Percentiles rank a stretch among this genome's conserved stretches.
Evolutionary conservation across 2,113 vertebrate species (phyloP).

Genomic region (Strix aluco): DNA sequence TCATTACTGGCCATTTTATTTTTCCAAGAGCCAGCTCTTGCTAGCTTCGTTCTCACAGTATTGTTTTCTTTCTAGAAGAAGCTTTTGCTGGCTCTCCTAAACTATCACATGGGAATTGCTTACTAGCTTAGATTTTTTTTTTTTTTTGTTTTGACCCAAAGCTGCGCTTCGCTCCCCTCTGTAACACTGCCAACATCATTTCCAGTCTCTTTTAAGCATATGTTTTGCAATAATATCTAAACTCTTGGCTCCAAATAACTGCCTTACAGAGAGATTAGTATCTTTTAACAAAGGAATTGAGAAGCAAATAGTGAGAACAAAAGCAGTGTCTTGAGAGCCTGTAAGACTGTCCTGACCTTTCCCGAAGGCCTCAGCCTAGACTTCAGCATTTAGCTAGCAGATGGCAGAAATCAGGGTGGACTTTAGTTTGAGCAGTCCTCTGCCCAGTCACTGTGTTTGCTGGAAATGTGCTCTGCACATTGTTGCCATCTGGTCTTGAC

Average conservation of each 20-base stretch:
- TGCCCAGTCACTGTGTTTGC: neutral
- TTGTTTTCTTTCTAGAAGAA: slow-evolving; percentile 64
- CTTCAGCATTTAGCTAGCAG: neutral
- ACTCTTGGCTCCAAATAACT: slow-evolving; percentile 41
- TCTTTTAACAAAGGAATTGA: slow-evolving; percentile 21
- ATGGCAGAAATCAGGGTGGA: neutral
- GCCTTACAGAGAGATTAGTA: slow-evolving; percentile 30
- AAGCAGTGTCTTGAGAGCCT: neutral
- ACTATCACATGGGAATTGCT: slow-evolving; percentile 54
- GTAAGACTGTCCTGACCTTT: slow-evolving; percentile 24
- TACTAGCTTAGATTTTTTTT: slow-evolving; percentile 46
- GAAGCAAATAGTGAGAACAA: slow-evolving; percentile 45
- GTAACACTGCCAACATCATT: slow-evolving; percentile 54
- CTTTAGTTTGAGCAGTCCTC: neutral
- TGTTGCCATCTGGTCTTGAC: slow-evolving; percentile 45
- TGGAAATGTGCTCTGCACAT: neutral
- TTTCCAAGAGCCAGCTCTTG: slow-evolving; percentile 38
- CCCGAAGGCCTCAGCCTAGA: slow-evolving; percentile 14
- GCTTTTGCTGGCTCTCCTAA: slow-evolving; percentile 46
- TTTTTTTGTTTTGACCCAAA: slow-evolving; percentile 55
- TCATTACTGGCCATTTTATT: neutral
- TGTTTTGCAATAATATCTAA: slow-evolving; percentile 62
- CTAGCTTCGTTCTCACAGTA: slow-evolving; percentile 51
- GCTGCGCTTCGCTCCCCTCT: slow-evolving; percentile 30
- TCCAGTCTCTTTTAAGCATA: slow-evolving; percentile 61